phyloP scores from a whole-genome alignment of 2,797 vertebrate genomes.

The Sarcoramphus papa region DNA sequence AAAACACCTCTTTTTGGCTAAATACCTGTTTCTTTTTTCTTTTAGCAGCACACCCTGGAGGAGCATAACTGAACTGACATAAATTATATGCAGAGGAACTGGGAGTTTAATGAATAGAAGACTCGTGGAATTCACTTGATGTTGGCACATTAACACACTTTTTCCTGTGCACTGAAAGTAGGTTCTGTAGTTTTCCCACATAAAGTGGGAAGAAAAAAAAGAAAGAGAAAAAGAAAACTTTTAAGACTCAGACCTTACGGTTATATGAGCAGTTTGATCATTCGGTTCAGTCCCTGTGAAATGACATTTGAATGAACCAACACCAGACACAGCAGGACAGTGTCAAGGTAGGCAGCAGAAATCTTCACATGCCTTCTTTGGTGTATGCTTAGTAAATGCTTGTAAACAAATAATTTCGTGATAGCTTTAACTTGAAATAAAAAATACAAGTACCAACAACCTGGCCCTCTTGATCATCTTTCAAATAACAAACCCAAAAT shows the following conservation, averaged over 20 bases:
- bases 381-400: background rate
- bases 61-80: slow-evolving; percentile 71
- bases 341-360: background rate
- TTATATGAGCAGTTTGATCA: slow-evolving; percentile 31
- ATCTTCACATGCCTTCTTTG: background rate
- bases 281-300: slow-evolving; percentile 12
- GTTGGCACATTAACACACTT: slow-evolving; percentile 76
- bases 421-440: background rate
- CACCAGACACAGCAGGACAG: slow-evolving; percentile 4
- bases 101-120: slow-evolving; percentile 73
- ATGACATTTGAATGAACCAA: slow-evolving; percentile 6
- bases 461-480: background rate
- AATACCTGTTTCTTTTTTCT: slow-evolving; percentile 56
- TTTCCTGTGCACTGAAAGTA: slow-evolving; percentile 62
- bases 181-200: slow-evolving; percentile 61
- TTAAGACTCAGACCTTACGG: background rate
- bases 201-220: background rate
- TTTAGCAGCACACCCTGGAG: slow-evolving; percentile 76
- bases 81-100: slow-evolving; percentile 73
- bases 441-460: background rate
- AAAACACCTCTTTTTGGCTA: slow-evolving; percentile 74
- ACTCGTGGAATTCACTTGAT: slow-evolving; percentile 76
- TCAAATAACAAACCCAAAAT: background rate
- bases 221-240: background rate
- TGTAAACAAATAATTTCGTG: background rate